Base-by-base conservation (phyloP, 2,797 vertebrate genomes). In the Dipus sagitta region DNA sequence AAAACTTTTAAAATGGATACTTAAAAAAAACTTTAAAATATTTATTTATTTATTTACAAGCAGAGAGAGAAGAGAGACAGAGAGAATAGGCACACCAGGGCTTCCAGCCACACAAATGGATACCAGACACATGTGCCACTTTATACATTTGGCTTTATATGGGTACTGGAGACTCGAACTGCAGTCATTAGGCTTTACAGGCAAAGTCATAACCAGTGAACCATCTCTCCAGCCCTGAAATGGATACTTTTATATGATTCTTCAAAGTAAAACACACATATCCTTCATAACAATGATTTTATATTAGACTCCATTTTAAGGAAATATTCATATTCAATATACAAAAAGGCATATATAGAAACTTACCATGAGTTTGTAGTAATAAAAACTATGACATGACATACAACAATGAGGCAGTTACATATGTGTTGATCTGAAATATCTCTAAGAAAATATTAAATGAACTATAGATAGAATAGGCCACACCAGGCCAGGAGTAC, bases 381-480 rank as follows among this genome's bases (percentile, higher is more conserved):
- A 65, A 86, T 34, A 77, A 65, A 92, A 93, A 95, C 28, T 42
- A 81, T 77, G 65, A 70, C 32, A 90, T 87, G 54, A 62, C 42
- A 78, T 68, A 20, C 30, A 93, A 34, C 74, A 88, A 79, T 65
- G 26, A 80, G 26, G 38, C 65, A 54, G 38, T 52, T 62, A 88
- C 13, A n/a, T 75, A 70, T 42, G 54, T 77, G 42, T 18, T 58
- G 28, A 60, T 86, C 82, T 5, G 24, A 85, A 93, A 78, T 6
- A 54, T 90, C 72, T 65, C 76, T 64, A 80, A 32, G 0, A 70
- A 3, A 58, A 90, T 47, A 23, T 81, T 86, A 82, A 34, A 8
- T 28, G 3, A 88, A 75, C 30, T 68, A 74, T 30, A 88, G 17
- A 42, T 78, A 62, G 30, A 70, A 38, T 47, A 79, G 30, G 23